Evolutionary conservation across 2,797 vertebrate species (phyloP), one percentile per base, ranked within the genome.

Genomic region (Eospalax fontanierii): DNA sequence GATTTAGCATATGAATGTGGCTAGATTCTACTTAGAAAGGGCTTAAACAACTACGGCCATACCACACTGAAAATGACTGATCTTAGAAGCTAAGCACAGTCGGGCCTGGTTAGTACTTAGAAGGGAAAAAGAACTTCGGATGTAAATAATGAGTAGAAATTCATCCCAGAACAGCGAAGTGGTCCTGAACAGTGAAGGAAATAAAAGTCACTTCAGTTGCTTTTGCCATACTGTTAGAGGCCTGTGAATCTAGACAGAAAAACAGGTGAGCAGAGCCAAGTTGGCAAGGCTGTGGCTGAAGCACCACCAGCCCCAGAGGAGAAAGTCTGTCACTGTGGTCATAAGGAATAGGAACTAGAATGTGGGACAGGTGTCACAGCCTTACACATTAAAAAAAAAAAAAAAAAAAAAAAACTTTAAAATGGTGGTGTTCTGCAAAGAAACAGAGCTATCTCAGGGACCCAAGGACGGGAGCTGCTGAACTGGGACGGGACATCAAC

Each of bases 121-220:
- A 22, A 43, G 5, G 12, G 43, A 14, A 12, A 95, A 85, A 93
- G 61, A 43, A 68, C 26, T 93, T 91, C 57, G 76, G 59, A 86
- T 87, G 63, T 70, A 87, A 75, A 78, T 33, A 88, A 78, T 9
- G 46, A 86, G 65, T 87, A 40, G 26, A 89, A 70, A 22, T 54
- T 83, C 85, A 76, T 40, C 63, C 78, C 33, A 79, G 78, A 86
- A 96, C 79, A 92, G 87, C 59, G n/a, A n/a, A 26, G 59, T 28
- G 65, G 35, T 68, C 74, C 35, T 50, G 35, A 73, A n/a, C 33
- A 86, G 26, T 59, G 79, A 93, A 93, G 71, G 61, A 85, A 89
- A 75, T 33, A 91, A 78, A 71, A 73, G 73, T 63, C 76, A 93
- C 5, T 65, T 65, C 63, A 24, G 63, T 65, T 61, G 21, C 21